Percentiles rank a stretch among this genome's conserved stretches.
Evolutionary conservation across 2,797 vertebrate genomes (phyloP).

Genomic region (Hyperoplus lanceolatus): DNA sequence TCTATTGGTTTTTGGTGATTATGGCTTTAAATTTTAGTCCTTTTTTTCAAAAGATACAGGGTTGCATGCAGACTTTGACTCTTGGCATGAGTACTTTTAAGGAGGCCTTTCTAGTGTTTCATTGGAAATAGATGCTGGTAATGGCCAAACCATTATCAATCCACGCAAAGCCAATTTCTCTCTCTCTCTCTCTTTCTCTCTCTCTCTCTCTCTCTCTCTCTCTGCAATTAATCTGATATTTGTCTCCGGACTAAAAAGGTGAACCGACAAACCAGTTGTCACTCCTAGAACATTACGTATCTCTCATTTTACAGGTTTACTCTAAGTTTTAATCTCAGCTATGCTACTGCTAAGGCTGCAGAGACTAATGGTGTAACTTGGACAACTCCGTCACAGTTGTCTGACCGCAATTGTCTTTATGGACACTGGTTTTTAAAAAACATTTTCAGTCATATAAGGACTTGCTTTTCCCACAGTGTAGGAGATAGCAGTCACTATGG

Average conservation of each 20-base stretch:
- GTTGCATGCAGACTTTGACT: constrained; percentile 22
- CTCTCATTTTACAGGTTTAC: background rate
- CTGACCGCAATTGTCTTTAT: background rate
- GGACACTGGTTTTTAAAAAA: no score
- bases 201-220: background rate
- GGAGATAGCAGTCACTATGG: background rate
- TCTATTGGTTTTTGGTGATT: constrained; percentile 5
- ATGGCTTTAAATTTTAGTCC: constrained; percentile 29
- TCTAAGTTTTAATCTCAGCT: background rate
- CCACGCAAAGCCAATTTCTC: background rate
- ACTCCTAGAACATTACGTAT: background rate
- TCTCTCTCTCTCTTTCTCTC: no score
- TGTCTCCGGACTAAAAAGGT: background rate
- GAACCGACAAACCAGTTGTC: background rate
- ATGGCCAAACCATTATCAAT: background rate
- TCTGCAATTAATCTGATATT: background rate
- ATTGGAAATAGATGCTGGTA: background rate
- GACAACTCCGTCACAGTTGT: background rate
- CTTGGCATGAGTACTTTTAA: background rate
- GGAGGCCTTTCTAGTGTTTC: background rate
- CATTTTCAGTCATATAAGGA: background rate
- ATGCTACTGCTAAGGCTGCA: background rate
- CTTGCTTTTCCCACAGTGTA: background rate
- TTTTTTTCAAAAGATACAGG: constrained; percentile 18
- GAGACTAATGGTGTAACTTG: background rate